Conservation (phyloP, 2,888 invertebrate genomes). For the Monochamus alternatus region DNA sequence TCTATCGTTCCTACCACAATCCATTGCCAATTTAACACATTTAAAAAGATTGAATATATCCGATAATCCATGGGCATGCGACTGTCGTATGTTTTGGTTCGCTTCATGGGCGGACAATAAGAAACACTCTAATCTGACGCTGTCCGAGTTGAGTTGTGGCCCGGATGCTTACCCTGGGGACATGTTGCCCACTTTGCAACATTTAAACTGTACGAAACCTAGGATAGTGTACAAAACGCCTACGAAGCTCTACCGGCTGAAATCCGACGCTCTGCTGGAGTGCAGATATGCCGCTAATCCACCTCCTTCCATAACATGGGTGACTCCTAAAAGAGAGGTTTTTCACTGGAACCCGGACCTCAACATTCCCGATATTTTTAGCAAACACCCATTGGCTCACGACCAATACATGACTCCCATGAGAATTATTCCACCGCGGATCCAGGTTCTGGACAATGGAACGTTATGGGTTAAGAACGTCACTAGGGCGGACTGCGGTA, state of each 20-base stretch:
- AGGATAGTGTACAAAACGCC: constrained; percentile 76
- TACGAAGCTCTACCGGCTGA: constrained; percentile 77
- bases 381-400: constrained; percentile 79
- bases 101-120: constrained; percentile 67
- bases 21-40: constrained; percentile 77
- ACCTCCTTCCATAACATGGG: constrained; percentile 87
- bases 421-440: constrained; percentile 72
- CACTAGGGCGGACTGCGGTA: constrained; percentile 86
- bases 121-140: constrained; percentile 69
- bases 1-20: constrained; percentile 80
- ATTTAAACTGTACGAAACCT: constrained; percentile 82
- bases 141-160: constrained; percentile 78
- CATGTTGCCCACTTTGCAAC: constrained; percentile 80
- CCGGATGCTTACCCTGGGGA: constrained; percentile 79
- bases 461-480: constrained; percentile 70
- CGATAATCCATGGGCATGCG: constrained; percentile 88
- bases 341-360: constrained; percentile 87
- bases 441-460: constrained; percentile 76
- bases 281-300: constrained; percentile 84
- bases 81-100: constrained; percentile 78
- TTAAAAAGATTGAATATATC: constrained; percentile 79
- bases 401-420: constrained; percentile 71
- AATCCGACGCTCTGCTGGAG: constrained; percentile 80
- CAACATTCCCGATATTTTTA: constrained; percentile 77
- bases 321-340: constrained; percentile 82